These are phyloP conservation scores for Falco columbarius DNA, from an alignment of 2,797 vertebrate genomes.

Conservation along the genomic window DNA sequence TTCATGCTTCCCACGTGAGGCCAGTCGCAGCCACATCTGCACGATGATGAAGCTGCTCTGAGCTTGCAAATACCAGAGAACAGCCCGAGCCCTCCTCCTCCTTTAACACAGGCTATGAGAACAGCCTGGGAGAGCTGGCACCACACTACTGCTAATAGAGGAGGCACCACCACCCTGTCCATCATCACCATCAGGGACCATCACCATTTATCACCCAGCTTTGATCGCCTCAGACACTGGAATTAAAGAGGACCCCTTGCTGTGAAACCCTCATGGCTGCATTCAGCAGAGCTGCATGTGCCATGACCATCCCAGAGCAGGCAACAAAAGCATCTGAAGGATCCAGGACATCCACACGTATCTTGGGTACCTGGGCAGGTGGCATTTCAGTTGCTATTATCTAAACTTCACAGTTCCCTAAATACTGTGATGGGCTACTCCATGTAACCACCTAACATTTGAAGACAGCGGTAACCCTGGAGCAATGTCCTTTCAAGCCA, in stretches of 20 bases:
- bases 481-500: background rate
- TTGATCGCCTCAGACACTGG: background rate
- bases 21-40: accelerated
- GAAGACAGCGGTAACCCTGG: background rate
- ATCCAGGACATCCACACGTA: accelerated
- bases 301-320: background rate
- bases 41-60: background rate
- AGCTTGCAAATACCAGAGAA: background rate
- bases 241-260: background rate
- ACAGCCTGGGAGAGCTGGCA: background rate
- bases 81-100: accelerated
- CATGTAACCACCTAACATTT: background rate
- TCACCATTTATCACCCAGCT: background rate
- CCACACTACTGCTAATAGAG: background rate
- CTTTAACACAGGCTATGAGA: background rate
- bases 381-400: background rate
- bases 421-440: background rate
- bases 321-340: background rate
- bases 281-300: accelerated
- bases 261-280: accelerated
- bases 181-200: background rate
- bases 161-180: background rate
- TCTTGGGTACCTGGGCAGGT: background rate
- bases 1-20: accelerated
- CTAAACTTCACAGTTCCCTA: background rate